Conservation (phyloP, 2,888 invertebrate species). For the Dascillus cervinus region DNA sequence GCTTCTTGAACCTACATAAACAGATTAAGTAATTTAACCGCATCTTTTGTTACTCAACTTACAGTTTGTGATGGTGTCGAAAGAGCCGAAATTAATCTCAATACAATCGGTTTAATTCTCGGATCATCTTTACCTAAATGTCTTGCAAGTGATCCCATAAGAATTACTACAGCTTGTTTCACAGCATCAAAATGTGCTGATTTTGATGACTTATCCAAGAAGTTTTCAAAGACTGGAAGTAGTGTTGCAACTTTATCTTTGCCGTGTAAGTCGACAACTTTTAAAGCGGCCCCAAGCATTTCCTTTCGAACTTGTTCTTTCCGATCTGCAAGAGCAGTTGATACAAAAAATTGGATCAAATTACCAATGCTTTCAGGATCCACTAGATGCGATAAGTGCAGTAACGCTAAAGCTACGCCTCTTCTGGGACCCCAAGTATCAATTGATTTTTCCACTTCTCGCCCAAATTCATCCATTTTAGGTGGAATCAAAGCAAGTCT, state of each 20-base stretch:
- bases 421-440: conserved; percentile 89
- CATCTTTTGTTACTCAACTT: conserved; percentile 10
- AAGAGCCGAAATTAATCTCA: conserved; percentile 80
- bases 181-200: conserved; percentile 86
- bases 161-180: conserved; percentile 90
- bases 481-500: conserved; percentile 76
- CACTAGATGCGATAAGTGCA: conserved; percentile 68
- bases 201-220: conserved; percentile 88
- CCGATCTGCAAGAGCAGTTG: conserved; percentile 79
- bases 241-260: conserved; percentile 71
- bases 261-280: conserved; percentile 86
- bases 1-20: conserved; percentile 81
- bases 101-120: conserved; percentile 89
- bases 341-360: conserved; percentile 77
- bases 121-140: conserved; percentile 88
- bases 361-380: conserved; percentile 59
- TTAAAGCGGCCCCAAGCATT: conserved; percentile 92
- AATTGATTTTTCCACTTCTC: conserved; percentile 73
- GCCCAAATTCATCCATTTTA: conserved; percentile 83
- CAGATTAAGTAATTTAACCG: conserved; percentile 3
- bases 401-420: conserved; percentile 79
- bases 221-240: conserved; percentile 87
- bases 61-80: conserved; percentile 95
- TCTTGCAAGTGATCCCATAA: conserved; percentile 95
- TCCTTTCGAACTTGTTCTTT: conserved; percentile 72